phyloP scores from a whole-genome alignment of 2,888 invertebrate genomes.

The Andrena marginata region DNA sequence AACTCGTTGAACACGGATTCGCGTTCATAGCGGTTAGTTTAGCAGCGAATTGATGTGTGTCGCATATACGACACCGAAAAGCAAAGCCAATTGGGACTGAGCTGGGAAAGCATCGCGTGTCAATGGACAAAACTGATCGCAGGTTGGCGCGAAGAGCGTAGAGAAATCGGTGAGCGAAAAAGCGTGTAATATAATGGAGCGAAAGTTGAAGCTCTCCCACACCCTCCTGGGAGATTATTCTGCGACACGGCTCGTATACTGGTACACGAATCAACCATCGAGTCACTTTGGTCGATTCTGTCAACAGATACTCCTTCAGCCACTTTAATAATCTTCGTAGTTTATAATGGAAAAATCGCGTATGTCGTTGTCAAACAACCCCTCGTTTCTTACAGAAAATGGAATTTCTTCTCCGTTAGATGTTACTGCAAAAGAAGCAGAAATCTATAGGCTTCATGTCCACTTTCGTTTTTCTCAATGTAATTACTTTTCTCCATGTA shows the following conservation, averaged over 20 bases:
- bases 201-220: slow-evolving; percentile 23
- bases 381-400: neutral
- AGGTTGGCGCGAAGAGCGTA: neutral
- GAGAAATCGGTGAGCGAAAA: slow-evolving; percentile 54
- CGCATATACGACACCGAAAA: slow-evolving; percentile 26
- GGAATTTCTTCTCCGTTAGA: neutral
- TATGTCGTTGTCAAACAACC: neutral
- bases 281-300: slow-evolving; percentile 56
- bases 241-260: neutral
- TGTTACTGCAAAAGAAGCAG: neutral
- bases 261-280: slow-evolving; percentile 22
- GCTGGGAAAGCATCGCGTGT: neutral
- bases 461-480: neutral
- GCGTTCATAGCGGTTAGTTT: slow-evolving; percentile 18
- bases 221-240: slow-evolving; percentile 17
- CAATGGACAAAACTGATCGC: slow-evolving; percentile 6
- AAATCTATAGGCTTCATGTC: neutral
- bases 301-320: slow-evolving; percentile 24
- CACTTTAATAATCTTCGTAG: slow-evolving; percentile 22
- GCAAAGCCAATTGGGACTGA: slow-evolving; percentile 42
- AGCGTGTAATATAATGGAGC: slow-evolving; percentile 62
- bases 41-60: slow-evolving; percentile 16
- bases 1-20: neutral
- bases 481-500: too few relatives aligned
- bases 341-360: slow-evolving; percentile 8